Percentiles rank a stretch among this genome's conserved stretches.
These are phyloP conservation scores for Watsonalla binaria DNA, from an alignment of 2,888 invertebrate genomes.

Conservation along the genomic window DNA sequence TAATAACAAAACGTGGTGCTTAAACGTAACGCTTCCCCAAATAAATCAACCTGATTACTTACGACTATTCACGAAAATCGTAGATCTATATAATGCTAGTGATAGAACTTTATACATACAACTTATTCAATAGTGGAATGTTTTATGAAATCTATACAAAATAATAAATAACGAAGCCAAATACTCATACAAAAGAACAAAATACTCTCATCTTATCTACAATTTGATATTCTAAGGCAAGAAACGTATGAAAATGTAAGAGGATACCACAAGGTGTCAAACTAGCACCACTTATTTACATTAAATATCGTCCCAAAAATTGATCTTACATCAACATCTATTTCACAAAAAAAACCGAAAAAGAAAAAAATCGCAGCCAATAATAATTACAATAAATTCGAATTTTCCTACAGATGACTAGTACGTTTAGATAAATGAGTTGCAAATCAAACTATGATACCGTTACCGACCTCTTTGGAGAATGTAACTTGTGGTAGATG, in stretches of 20 bases:
- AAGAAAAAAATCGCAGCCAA: slow-evolving; percentile 12
- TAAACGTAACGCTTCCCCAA: slow-evolving; percentile 78
- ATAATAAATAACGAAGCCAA: slow-evolving; percentile 31
- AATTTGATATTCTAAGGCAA: background rate
- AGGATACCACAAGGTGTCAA: slow-evolving; percentile 19
- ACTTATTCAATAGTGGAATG: slow-evolving; percentile 46
- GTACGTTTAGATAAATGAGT: slow-evolving; percentile 16
- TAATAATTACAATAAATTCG: slow-evolving; percentile 17
- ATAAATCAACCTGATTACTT: slow-evolving; percentile 34
- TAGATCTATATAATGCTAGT: slow-evolving; percentile 10
- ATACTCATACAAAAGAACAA: slow-evolving; percentile 22
- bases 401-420: slow-evolving; percentile 32
- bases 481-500: slow-evolving; percentile 91
- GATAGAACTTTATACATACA: slow-evolving; percentile 10
- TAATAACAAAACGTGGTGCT: slow-evolving; percentile 69
- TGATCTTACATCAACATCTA: background rate
- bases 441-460: slow-evolving; percentile 84
- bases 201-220: slow-evolving; percentile 2
- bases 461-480: slow-evolving; percentile 94
- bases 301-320: slow-evolving; percentile 8
- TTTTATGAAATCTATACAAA: slow-evolving; percentile 49
- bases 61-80: slow-evolving; percentile 7
- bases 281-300: slow-evolving; percentile 45
- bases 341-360: slow-evolving; percentile 20
- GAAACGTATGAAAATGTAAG: background rate